Evolutionary conservation across 64 coral and sea anemone species (phyloP).

Genomic region (Dendrophyllia cribrosa): DNA sequence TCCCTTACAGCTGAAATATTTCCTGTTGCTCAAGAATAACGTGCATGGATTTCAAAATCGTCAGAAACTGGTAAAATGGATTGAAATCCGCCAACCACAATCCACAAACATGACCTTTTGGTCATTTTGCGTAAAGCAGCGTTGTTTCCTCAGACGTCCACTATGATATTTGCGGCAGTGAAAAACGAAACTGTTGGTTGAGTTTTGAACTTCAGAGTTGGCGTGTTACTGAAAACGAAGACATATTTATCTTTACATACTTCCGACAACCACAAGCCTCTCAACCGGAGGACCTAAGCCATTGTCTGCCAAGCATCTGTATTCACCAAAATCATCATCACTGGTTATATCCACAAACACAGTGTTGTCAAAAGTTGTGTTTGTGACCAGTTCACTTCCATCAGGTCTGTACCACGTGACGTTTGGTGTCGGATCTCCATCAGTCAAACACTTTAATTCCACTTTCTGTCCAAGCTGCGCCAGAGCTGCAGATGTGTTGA

Average conservation of each 20-base stretch:
- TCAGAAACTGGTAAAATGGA: too few relatives aligned
- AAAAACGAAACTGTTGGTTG: too few relatives aligned
- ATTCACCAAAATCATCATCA: slow-evolving; percentile 27
- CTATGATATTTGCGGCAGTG: too few relatives aligned
- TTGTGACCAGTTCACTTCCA: slow-evolving; percentile 9
- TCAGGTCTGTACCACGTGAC: slow-evolving; percentile 45
- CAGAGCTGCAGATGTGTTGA: background rate
- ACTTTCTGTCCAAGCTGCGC: background rate
- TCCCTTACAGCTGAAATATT: too few relatives aligned
- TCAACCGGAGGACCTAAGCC: slow-evolving; percentile 23
- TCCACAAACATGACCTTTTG: too few relatives aligned
- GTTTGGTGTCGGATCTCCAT: slow-evolving; percentile 25
- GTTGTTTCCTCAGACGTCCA: too few relatives aligned
- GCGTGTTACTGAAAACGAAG: too few relatives aligned
- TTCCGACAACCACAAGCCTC: background rate
- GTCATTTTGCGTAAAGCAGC: too few relatives aligned
- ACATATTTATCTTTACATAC: background rate
- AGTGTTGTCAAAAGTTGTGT: background rate
- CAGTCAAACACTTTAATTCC: slow-evolving; percentile 25
- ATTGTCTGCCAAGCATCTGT: slow-evolving; percentile 15
- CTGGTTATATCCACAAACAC: background rate
- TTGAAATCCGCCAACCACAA: too few relatives aligned
- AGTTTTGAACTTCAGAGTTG: too few relatives aligned
- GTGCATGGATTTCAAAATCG: too few relatives aligned
- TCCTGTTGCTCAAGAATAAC: too few relatives aligned